phyloP scores from a whole-genome alignment of 2,113 vertebrate genomes.

The Acrocephalus arundinaceus region DNA sequence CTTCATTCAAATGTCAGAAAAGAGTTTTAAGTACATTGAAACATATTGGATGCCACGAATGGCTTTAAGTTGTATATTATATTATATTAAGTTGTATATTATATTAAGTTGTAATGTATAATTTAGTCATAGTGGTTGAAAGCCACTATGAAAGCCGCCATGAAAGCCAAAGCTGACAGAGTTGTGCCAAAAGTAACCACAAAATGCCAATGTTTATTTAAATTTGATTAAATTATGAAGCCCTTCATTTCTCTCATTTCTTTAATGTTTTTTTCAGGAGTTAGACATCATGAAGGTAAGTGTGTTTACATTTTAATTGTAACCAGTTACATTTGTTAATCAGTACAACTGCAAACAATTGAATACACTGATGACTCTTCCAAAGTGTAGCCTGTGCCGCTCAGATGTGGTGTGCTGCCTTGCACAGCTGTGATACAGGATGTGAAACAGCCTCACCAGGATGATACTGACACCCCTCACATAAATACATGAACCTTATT shows the following conservation, averaged over 20 bases:
- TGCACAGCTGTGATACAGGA: accelerated
- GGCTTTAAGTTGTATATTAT: background rate
- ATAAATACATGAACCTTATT: background rate
- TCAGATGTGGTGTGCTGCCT: background rate
- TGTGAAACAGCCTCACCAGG: background rate
- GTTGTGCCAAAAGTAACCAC: background rate
- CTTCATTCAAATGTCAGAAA: background rate
- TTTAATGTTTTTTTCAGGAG: background rate
- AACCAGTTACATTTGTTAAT: background rate
- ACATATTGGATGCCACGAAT: background rate
- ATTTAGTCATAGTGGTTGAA: background rate
- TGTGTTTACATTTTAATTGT: background rate
- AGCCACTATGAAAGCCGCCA: background rate
- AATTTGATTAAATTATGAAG: background rate
- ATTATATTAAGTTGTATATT: too few relatives aligned
- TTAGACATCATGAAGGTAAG: background rate
- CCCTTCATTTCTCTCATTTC: background rate
- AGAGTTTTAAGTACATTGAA: background rate
- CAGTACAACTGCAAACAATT: background rate
- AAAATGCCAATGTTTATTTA: background rate
- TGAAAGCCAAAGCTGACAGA: background rate
- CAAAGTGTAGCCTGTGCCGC: background rate
- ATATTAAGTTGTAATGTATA: background rate
- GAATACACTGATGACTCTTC: background rate
- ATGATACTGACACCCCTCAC: background rate